These are phyloP conservation scores for Drosophila leontia DNA, from an alignment of 1,140 invertebrate species.

Conservation along the genomic window DNA sequence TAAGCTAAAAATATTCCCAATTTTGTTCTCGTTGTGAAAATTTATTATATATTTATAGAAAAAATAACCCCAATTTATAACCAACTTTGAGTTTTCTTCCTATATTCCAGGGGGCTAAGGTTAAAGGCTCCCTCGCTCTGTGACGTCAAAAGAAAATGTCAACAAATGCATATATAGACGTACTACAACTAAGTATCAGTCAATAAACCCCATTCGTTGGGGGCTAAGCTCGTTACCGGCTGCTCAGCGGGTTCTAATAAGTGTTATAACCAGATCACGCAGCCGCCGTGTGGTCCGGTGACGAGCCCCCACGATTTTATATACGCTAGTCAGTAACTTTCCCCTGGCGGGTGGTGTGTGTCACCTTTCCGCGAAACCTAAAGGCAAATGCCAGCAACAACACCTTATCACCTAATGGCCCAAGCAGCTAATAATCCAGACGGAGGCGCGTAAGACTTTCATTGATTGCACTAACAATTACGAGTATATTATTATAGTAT, in stretches of 20 bases:
- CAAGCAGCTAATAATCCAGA: constrained; percentile 10
- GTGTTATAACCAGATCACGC: constrained; percentile 46
- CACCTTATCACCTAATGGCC: constrained; percentile 31
- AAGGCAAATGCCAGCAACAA: constrained; percentile 21
- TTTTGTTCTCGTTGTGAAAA: neutral
- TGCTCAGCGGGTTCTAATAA: constrained; percentile 1
- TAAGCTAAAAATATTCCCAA: neutral
- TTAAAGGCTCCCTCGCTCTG: neutral
- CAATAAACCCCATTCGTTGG: constrained; percentile 18
- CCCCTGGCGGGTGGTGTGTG: constrained; percentile 32
- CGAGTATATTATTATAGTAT: neutral
- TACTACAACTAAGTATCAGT: constrained; percentile 3
- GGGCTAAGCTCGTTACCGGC: constrained; percentile 26
- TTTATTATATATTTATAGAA: neutral
- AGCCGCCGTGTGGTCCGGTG: constrained; percentile 30
- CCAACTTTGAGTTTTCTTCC: neutral
- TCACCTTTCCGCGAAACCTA: constrained; percentile 17
- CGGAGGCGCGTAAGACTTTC: constrained; percentile 34
- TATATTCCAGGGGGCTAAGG: neutral
- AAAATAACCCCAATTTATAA: neutral
- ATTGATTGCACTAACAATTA: constrained; percentile 34
- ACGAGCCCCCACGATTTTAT: constrained; percentile 55
- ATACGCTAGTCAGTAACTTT: constrained; percentile 48
- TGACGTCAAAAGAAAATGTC: constrained; percentile 35
- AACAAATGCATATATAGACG: constrained; percentile 29